Percentiles rank a stretch among this genome's conserved stretches.
These are phyloP conservation scores for Cetonia aurata DNA, from an alignment of 2,888 invertebrate genomes.

Conservation along the genomic window DNA sequence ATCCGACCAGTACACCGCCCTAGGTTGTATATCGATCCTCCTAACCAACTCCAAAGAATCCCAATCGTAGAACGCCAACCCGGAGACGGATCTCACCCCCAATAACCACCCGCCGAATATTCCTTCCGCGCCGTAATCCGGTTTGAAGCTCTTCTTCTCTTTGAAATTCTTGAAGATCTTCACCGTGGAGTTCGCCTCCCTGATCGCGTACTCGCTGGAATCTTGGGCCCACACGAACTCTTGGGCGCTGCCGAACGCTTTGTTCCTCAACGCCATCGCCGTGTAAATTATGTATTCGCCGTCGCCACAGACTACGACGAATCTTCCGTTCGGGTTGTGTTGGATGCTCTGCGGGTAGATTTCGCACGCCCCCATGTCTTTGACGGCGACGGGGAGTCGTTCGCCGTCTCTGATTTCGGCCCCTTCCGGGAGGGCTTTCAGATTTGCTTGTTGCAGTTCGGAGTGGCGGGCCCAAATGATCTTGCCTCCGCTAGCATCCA, in stretches of 20 bases:
- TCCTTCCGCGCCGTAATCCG: constrained; percentile 97
- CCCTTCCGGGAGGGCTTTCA: constrained; percentile 83
- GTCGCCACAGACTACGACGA: constrained; percentile 97
- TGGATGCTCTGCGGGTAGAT: constrained; percentile 99
- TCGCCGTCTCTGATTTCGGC: constrained; percentile 90
- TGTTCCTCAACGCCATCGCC: constrained; percentile 98
- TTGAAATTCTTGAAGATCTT: constrained; percentile 99
- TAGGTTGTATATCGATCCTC: constrained; percentile 96
- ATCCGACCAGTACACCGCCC: constrained; percentile 97
- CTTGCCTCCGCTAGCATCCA: constrained; percentile 98
- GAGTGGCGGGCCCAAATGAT: constrained; percentile 99
- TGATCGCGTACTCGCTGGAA: constrained; percentile 46
- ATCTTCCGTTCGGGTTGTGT: constrained; percentile 97
- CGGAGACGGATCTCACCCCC: constrained; percentile 90
- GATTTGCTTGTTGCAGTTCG: constrained; percentile 96
- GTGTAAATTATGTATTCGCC: constrained; percentile 99
- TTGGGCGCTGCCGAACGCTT: constrained; percentile 97
- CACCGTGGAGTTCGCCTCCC: constrained; percentile 89
- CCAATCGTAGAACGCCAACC: constrained; percentile 98
- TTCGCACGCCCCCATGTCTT: constrained; percentile 99
- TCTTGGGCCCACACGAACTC: constrained; percentile 96
- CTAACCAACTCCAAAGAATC: constrained; percentile 91
- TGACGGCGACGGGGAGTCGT: constrained; percentile 91
- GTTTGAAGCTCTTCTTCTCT: constrained; percentile 94
- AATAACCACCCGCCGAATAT: constrained; percentile 64